Conservation (phyloP, 37 sponge, comb jelly and placozoan species). For the Spongilla lacustris region DNA sequence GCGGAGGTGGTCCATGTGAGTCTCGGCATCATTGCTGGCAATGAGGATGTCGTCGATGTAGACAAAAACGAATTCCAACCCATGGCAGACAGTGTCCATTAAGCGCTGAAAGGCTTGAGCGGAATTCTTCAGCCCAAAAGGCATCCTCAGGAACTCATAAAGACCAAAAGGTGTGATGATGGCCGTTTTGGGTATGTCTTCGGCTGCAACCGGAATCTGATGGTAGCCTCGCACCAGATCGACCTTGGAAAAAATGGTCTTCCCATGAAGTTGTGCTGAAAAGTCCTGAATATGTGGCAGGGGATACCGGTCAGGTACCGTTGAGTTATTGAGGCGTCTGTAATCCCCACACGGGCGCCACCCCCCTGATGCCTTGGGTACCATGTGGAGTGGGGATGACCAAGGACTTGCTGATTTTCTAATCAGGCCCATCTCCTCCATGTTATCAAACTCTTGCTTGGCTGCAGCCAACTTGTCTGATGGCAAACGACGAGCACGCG, state of each 20-base stretch:
- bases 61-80: slow-evolving; percentile 12
- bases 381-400: slow-evolving; percentile 44
- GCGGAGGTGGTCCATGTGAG: slow-evolving; percentile 29
- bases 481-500: slow-evolving; percentile 14
- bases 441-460: slow-evolving; percentile 20
- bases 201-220: slow-evolving; percentile 26
- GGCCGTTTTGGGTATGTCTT: slow-evolving; percentile 36
- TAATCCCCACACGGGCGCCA: slow-evolving; percentile 46
- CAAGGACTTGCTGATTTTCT: slow-evolving; percentile 17
- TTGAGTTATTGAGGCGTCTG: slow-evolving; percentile 4
- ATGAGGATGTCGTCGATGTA: slow-evolving; percentile 18
- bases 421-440: slow-evolving; percentile 37
- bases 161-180: slow-evolving; percentile 32
- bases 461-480: slow-evolving; percentile 12
- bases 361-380: slow-evolving; percentile 34
- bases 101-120: slow-evolving; percentile 33
- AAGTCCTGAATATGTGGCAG: slow-evolving; percentile 28
- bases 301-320: slow-evolving; percentile 23
- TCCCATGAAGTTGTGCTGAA: slow-evolving; percentile 4
- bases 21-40: neutral
- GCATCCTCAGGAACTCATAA: slow-evolving; percentile 35
- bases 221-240: slow-evolving; percentile 28
- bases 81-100: slow-evolving; percentile 29
- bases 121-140: slow-evolving; percentile 22
- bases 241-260: slow-evolving; percentile 17